A percentile compares a stretch with the other conserved stretches of the same genome.
phyloP scores from a whole-genome alignment of 2,797 vertebrate genomes.

The Pseudochirops cupreus region DNA sequence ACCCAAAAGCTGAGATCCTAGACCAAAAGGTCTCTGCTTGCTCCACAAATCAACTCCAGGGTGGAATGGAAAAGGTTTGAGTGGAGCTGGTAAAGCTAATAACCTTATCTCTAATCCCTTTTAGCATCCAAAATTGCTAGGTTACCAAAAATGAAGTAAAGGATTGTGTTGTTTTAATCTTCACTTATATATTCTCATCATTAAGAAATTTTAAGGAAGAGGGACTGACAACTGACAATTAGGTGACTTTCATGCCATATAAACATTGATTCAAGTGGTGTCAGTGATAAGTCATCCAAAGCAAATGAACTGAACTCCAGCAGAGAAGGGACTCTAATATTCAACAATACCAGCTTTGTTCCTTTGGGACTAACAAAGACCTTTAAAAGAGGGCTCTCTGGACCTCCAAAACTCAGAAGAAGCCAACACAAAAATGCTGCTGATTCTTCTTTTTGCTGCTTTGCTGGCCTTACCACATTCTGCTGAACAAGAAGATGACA shows the following conservation, averaged over 20 bases:
- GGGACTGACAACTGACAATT: not conserved
- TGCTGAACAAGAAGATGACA: not conserved
- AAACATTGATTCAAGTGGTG: not conserved
- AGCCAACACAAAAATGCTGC: not conserved
- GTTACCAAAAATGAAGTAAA: not conserved
- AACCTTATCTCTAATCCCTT: not conserved
- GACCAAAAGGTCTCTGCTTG: not conserved
- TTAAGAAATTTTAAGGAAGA: conserved; percentile 11
- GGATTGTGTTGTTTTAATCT: not conserved
- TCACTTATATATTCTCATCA: not conserved
- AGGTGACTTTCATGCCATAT: not conserved
- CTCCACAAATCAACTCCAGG: not conserved
- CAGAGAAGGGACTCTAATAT: not conserved
- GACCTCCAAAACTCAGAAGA: not conserved
- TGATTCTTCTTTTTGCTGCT: not conserved
- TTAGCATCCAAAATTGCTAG: not conserved
- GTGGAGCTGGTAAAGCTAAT: not conserved
- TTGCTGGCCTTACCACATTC: not conserved
- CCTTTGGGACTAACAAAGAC: not conserved
- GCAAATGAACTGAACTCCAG: not conserved
- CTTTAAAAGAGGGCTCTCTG: not conserved
- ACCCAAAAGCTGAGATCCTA: not conserved
- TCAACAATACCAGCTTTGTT: not conserved
- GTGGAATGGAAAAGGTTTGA: not conserved
- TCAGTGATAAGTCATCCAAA: not conserved